Conservation (phyloP, 1,140 invertebrate genomes). For the Formica selysi region DNA sequence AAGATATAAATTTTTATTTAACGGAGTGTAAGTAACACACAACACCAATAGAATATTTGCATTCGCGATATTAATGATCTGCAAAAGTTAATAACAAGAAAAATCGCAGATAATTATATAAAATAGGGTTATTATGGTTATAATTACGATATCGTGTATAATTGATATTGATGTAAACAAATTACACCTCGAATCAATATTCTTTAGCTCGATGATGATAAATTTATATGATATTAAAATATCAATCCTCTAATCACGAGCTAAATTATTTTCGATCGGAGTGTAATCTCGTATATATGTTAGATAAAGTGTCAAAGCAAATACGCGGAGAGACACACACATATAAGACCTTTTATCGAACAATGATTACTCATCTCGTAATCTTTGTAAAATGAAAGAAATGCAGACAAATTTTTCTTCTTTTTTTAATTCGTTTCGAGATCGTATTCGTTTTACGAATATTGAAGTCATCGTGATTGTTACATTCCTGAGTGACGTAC, state of each 20-base stretch:
- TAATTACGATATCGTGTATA: too few relatives aligned
- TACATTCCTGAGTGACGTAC: slow-evolving; percentile 16
- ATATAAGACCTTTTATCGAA: neutral
- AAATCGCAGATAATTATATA: neutral
- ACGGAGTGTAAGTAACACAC: neutral
- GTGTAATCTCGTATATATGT: neutral
- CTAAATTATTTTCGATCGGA: neutral
- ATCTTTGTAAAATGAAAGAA: neutral
- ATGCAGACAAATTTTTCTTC: neutral
- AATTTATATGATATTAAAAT: slow-evolving; percentile 1
- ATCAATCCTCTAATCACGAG: neutral
- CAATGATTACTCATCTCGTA: neutral
- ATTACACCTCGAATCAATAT: neutral
- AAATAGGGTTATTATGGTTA: neutral
- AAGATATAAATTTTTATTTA: neutral
- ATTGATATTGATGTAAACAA: neutral
- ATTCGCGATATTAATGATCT: neutral
- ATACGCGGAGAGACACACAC: too few relatives aligned
- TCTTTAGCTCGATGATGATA: neutral
- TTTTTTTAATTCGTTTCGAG: neutral
- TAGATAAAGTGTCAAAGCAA: neutral
- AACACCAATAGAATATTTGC: slow-evolving; percentile 1
- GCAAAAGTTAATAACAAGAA: neutral
- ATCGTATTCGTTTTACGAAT: neutral
- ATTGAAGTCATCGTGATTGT: neutral